Evolutionary conservation across 2,888 invertebrate species (phyloP), one percentile per base, ranked within the genome.

Genomic region (Drosophila quinaria): DNA sequence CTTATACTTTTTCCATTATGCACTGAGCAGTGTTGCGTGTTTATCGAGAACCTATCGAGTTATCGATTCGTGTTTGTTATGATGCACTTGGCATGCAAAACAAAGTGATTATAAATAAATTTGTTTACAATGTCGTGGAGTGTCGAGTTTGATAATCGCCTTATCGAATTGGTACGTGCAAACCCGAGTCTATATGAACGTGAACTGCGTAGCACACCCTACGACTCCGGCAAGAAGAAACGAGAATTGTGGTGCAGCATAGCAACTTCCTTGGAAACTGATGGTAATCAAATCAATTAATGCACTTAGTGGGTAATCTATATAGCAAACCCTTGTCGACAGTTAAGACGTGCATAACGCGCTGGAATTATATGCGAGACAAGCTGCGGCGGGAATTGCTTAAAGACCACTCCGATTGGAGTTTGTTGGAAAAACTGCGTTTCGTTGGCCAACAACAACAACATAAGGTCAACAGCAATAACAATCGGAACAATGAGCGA

Each of bases 221-320:
- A 91, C 47, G 64, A 84, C 9, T 69, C 80, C 0, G 65, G 46
- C 3, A 87, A 78, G 65, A 90, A 89, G 22, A 84, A 89, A 59
- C 72, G 66, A 1, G 91, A 91, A 39, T 29, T 91, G 0, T 91
- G 91, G 92, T 72, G 75, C 41, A 88, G 87, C 65, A 92, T 91
- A 41, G 80, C 91, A 5, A 74, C 82, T 1, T 86, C 90, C 3
- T 56, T 91, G 2, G 71, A 83, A 47, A 71, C 80, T 1, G 91
- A 92, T 31, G 80, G 92, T 92, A 78, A 71, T 67, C 60, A 11
- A 13, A 37, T n/a, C 37, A 37, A 37, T n/a, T 37, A 6, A 37
- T 8, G 8, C 8, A 29, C 1, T 35, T 13, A 35, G 29, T 29
- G 29, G 29, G 8, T 29, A 6, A 29, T 8, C 29, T 29, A 35